A percentile compares a stretch with the other conserved stretches of the same genome.
phyloP scores from a whole-genome alignment of 92 coral and sea anemone genomes.

The Blastomussa wellsi region DNA sequence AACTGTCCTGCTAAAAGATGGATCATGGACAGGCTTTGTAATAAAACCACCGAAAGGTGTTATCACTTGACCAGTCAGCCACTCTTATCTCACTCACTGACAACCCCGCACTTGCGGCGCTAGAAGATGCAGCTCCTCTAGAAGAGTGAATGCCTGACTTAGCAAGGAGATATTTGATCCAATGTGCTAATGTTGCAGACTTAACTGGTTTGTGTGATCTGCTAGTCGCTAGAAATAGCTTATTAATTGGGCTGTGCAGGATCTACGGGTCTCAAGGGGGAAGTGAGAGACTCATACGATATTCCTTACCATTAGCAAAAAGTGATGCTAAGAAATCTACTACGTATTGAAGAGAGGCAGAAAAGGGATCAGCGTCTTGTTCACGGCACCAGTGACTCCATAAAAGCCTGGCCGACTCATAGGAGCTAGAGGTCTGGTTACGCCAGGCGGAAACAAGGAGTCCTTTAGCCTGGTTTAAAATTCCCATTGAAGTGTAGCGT shows the following conservation, averaged over 20 bases:
- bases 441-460: slow-evolving; percentile 46
- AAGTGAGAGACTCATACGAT: slow-evolving; percentile 30
- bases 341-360: slow-evolving; percentile 27
- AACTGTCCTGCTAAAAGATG: slow-evolving; percentile 41
- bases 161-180: background rate
- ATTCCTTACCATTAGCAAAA: slow-evolving; percentile 42
- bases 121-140: slow-evolving; percentile 52
- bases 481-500: slow-evolving; percentile 25
- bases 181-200: background rate
- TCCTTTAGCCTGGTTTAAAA: slow-evolving; percentile 45
- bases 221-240: slow-evolving; percentile 22
- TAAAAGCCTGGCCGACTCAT: slow-evolving; percentile 46
- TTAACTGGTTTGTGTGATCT: slow-evolving; percentile 53
- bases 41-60: slow-evolving; percentile 45
- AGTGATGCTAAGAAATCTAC: slow-evolving; percentile 28
- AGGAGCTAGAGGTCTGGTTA: slow-evolving; percentile 43
- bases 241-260: slow-evolving; percentile 50
- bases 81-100: slow-evolving; percentile 37
- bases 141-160: slow-evolving; percentile 48
- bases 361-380: slow-evolving; percentile 47
- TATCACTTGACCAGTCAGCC: slow-evolving; percentile 54
- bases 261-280: slow-evolving; percentile 39
- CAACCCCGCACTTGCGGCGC: slow-evolving; percentile 43
- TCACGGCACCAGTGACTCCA: slow-evolving; percentile 48
- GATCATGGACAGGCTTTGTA: slow-evolving; percentile 50